Percentiles rank a stretch among this genome's conserved stretches.
phyloP scores from a whole-genome alignment of 2,888 invertebrate species.

The Parnassius smintheus region DNA sequence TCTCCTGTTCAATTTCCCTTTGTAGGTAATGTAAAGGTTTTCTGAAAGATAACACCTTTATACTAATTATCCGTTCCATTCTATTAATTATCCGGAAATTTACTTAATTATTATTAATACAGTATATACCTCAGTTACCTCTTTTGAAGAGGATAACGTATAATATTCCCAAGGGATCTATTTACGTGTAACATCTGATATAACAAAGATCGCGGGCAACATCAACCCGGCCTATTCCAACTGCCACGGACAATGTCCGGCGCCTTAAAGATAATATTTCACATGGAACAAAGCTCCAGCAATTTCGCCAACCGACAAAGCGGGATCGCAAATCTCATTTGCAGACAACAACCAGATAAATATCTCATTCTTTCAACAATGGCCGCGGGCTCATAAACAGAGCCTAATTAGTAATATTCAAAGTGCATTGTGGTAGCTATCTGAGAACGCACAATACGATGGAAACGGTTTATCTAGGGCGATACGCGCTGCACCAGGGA shows the following conservation, averaged over 20 bases:
- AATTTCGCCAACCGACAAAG: conserved; percentile 74
- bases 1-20: no score
- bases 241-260: conserved; percentile 28
- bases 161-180: conserved; percentile 26
- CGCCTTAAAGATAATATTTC: conserved; percentile 54
- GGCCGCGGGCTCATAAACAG: conserved; percentile 74
- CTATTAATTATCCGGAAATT: no score
- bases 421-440: conserved; percentile 74
- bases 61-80: no score
- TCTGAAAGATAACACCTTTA: no score
- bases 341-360: conserved; percentile 76
- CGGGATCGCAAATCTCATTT: conserved; percentile 78
- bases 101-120: no score
- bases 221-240: conserved; percentile 3
- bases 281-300: conserved; percentile 74
- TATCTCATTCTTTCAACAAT: conserved; percentile 80
- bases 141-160: conserved; percentile 5
- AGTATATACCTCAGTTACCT: no score
- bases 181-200: conserved; percentile 50
- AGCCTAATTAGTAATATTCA: conserved; percentile 80
- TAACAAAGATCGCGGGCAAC: conserved; percentile 34
- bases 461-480: conserved; percentile 75
- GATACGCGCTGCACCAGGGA: conserved; percentile 63
- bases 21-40: no score
- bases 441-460: conserved; percentile 74